Base-by-base conservation (phyloP, 2,797 vertebrate genomes). In the Sebastiscus tertius region DNA sequence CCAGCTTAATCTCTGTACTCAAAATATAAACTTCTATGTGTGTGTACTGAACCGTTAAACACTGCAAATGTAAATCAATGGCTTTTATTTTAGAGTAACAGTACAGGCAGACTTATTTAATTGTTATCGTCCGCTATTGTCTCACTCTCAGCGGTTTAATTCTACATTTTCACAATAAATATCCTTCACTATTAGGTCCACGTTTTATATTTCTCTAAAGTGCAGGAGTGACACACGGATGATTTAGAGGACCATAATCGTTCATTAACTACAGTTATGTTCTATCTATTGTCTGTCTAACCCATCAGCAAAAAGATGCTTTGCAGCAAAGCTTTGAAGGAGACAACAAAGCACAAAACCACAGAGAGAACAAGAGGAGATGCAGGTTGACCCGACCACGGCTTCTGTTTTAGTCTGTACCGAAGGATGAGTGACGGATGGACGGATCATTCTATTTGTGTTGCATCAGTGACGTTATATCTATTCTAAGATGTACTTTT, bases 311-410 rank as follows among this genome's bases (percentile, higher is more conserved):
- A 71, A 85, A 85, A 79, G 56, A 86, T 4, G 18, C 24, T 39
- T 67, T 42, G 67, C 31, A 75, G 72, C 69, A 77, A 79, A 90
- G 80, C 70, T 87, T 75, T 83, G 76, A 85, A 87, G 71, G 80
- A 85, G 75, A 91, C 86, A 72, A 91, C 77, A 88, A 90, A 90
- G 80, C 86, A 94, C 92, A 74, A 88, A 14, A 93, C 71, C 90
- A 94, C 91, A 90, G 82, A 87, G 68, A 84, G 77, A 87, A 89
- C 67, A 66, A 66, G 81, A 76, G 60, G 72, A 70, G 64, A 82
- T 65, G 75, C 55, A 87, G 59, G 72, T 67, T 27, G 49, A 78
- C 39, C 75, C 69, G 66, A 82, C 4, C n/a, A 56, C 71, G 42
- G 72, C 20, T 70, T 80, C 56, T 59, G 61, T 77, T 81, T 88